A percentile compares a stretch with the other conserved stretches of the same genome.
phyloP scores from a whole-genome alignment of 2,113 vertebrate genomes.

The Pogonocichla stellata region DNA sequence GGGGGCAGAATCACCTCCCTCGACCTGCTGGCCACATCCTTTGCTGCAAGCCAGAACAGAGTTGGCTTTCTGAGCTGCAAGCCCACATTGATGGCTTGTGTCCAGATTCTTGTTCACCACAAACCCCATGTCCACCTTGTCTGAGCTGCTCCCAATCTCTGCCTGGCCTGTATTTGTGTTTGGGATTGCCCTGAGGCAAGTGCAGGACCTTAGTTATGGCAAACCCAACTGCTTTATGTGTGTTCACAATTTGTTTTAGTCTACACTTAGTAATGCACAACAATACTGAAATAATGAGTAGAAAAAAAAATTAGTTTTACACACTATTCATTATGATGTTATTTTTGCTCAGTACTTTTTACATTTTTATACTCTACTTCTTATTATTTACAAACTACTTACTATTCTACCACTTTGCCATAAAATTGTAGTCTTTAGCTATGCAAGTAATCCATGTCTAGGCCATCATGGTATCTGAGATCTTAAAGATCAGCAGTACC shows the following conservation, averaged over 20 bases:
- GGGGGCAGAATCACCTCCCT: background rate
- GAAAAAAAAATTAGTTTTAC: background rate
- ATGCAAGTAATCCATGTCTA: background rate
- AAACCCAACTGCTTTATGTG: background rate
- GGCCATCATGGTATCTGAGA: background rate
- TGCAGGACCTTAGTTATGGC: background rate
- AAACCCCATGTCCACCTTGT: accelerated
- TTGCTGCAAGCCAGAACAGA: background rate
- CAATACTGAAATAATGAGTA: background rate
- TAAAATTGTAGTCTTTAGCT: background rate
- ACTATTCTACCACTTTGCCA: background rate
- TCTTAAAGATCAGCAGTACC: background rate
- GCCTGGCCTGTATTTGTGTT: background rate
- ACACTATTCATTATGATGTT: background rate
- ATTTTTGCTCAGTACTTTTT: background rate
- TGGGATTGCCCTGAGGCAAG: background rate
- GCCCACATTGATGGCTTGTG: no score
- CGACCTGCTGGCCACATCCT: accelerated
- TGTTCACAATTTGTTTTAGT: background rate
- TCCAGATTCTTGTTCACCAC: accelerated
- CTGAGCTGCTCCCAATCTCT: background rate
- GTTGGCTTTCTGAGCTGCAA: background rate
- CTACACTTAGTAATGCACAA: background rate
- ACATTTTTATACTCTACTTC: background rate
- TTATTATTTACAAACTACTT: background rate